Conservation (phyloP, 2,888 invertebrate genomes). For the Noctua janthe region DNA sequence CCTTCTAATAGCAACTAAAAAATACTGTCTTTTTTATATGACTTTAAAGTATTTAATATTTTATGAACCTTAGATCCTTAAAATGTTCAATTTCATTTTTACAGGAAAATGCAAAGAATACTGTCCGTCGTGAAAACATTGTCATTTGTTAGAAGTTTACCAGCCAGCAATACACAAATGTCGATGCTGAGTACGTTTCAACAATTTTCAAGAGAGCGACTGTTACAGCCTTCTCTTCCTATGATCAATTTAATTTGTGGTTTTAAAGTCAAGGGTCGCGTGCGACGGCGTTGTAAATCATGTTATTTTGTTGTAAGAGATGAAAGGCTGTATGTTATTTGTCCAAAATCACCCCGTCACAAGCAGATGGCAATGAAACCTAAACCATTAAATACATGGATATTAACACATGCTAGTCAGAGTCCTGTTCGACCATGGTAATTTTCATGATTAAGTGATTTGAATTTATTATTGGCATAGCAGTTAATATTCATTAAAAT, state of each 20-base stretch:
- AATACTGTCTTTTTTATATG: not conserved
- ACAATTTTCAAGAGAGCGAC: slow-evolving; percentile 67
- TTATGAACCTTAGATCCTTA: not conserved
- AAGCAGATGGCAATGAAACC: slow-evolving; percentile 94
- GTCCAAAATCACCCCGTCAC: slow-evolving; percentile 94
- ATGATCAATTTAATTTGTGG: slow-evolving; percentile 76
- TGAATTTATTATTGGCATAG: slow-evolving; percentile 20
- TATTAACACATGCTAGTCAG: slow-evolving; percentile 94
- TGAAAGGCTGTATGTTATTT: slow-evolving; percentile 93
- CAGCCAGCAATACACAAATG: slow-evolving; percentile 63
- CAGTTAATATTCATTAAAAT: slow-evolving; percentile 37
- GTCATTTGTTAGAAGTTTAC: slow-evolving; percentile 63
- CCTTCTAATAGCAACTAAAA: not conserved
- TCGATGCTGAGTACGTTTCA: slow-evolving; percentile 73
- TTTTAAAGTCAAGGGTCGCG: slow-evolving; percentile 93
- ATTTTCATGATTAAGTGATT: slow-evolving; percentile 26
- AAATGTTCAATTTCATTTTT: slow-evolving; percentile 41
- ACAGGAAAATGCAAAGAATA: slow-evolving; percentile 77
- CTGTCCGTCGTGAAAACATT: slow-evolving; percentile 75
- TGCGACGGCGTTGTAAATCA: slow-evolving; percentile 94
- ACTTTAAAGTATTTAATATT: not conserved
- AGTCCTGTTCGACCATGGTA: slow-evolving; percentile 87
- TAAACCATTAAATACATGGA: slow-evolving; percentile 93
- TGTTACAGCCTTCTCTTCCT: slow-evolving; percentile 77
- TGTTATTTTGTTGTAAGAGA: slow-evolving; percentile 94